Evolutionary conservation across 2,888 invertebrate genomes (phyloP).

Genomic region (Antheraea yamamai): DNA sequence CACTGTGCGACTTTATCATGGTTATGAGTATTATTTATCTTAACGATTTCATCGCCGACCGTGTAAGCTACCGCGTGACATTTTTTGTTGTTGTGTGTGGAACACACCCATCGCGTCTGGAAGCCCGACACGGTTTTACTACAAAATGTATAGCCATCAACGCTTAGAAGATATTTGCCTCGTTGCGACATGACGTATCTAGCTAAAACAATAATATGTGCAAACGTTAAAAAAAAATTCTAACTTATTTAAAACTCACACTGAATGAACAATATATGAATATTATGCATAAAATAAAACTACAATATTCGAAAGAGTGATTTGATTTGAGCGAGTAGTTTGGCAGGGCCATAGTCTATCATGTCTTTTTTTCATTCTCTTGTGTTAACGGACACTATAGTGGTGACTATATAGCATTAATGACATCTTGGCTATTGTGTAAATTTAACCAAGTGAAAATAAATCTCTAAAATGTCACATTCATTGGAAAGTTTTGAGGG

Average conservation of each 20-base stretch:
- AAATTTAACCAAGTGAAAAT: too few relatives aligned
- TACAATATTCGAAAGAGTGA: background rate
- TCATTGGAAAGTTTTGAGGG: too few relatives aligned
- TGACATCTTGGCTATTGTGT: too few relatives aligned
- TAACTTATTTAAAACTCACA: background rate
- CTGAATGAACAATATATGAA: background rate
- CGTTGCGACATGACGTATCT: constrained; percentile 20
- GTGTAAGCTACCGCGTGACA: constrained; percentile 29
- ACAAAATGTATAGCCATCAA: constrained; percentile 37
- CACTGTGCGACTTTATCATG: constrained; percentile 25
- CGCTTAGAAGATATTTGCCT: constrained; percentile 23
- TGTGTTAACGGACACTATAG: too few relatives aligned
- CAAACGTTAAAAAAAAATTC: background rate
- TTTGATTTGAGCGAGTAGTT: too few relatives aligned
- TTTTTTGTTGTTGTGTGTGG: constrained; percentile 30
- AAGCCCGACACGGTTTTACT: constrained; percentile 32
- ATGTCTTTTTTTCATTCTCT: too few relatives aligned
- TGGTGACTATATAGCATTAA: too few relatives aligned
- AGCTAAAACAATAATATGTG: background rate
- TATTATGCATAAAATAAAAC: background rate
- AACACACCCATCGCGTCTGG: constrained; percentile 53
- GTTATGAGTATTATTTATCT: constrained; percentile 36
- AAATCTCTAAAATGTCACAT: too few relatives aligned
- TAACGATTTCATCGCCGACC: constrained; percentile 24
- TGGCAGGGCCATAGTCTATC: too few relatives aligned